These are phyloP conservation scores for Xenus cinereus DNA, from an alignment of 2,113 vertebrate species.

Conservation along the genomic window DNA sequence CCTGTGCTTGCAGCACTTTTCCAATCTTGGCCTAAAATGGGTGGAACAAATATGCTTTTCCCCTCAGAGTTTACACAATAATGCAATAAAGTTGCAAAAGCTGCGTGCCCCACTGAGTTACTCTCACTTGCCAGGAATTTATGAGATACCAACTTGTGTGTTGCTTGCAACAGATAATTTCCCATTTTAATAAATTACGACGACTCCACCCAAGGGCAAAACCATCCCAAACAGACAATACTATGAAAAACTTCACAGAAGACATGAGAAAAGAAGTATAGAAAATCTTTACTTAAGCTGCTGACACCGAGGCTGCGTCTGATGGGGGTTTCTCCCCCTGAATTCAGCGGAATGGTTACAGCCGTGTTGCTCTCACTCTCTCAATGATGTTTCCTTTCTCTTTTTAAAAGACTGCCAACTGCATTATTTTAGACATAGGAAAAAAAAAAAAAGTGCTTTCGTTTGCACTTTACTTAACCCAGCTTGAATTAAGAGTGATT, in stretches of 20 bases:
- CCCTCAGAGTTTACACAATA: not conserved
- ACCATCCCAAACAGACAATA: not conserved
- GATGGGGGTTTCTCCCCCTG: not conserved
- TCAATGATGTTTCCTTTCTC: not conserved
- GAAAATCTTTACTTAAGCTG: not conserved
- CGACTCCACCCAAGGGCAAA: not conserved
- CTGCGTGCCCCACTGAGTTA: not conserved
- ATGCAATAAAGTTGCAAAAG: not conserved
- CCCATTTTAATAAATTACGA: not conserved
- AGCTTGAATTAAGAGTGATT: not conserved
- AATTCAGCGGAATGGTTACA: not conserved
- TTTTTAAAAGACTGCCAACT: not conserved
- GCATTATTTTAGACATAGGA: not conserved
- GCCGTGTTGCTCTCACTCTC: not conserved
- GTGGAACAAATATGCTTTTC: not conserved
- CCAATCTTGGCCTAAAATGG: not conserved
- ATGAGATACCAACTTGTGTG: not conserved
- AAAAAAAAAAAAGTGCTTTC: not conserved
- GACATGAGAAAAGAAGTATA: not conserved
- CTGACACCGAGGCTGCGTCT: not conserved
- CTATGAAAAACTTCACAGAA: not conserved
- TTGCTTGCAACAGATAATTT: not conserved
- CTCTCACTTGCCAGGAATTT: not conserved
- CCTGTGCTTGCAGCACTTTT: not conserved
- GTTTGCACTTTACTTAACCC: not conserved